phyloP scores from a whole-genome alignment of 2,888 invertebrate species.

The Laspeyria flexula region DNA sequence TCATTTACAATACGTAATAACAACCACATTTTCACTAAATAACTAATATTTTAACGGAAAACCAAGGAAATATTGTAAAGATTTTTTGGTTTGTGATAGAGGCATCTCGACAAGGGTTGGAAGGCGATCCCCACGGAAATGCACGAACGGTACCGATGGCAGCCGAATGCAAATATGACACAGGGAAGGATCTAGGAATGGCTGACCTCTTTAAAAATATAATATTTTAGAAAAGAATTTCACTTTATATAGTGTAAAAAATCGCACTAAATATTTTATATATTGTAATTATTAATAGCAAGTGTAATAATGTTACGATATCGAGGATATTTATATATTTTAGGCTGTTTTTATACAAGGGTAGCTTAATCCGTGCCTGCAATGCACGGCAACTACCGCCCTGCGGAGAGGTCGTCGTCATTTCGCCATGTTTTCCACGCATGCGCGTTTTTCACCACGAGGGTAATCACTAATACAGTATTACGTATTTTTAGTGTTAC shows the following conservation, averaged over 20 bases:
- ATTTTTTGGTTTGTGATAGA: slow-evolving; percentile 72
- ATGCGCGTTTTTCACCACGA: slow-evolving; percentile 70
- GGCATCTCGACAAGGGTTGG: slow-evolving; percentile 78
- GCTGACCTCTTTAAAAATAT: slow-evolving; percentile 24
- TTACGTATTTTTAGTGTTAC: slow-evolving; percentile 57
- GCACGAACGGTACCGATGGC: slow-evolving; percentile 70
- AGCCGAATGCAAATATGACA: slow-evolving; percentile 74
- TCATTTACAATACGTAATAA: slow-evolving; percentile 38
- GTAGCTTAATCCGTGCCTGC: slow-evolving; percentile 58
- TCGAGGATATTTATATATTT: background rate
- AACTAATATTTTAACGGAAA: slow-evolving; percentile 55
- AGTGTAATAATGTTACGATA: background rate
- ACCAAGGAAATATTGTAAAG: slow-evolving; percentile 70
- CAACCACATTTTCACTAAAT: slow-evolving; percentile 63
- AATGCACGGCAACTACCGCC: slow-evolving; percentile 54
- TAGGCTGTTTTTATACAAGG: background rate
- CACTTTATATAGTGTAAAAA: background rate
- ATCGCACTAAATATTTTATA: no score
- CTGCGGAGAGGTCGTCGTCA: slow-evolving; percentile 71
- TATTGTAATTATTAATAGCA: background rate
- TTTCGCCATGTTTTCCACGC: slow-evolving; percentile 79
- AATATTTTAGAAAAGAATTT: background rate
- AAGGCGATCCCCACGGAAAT: slow-evolving; percentile 74
- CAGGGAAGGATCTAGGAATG: slow-evolving; percentile 61
- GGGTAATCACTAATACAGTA: slow-evolving; percentile 72